Evolutionary conservation across 2,113 vertebrate genomes (phyloP), one percentile per base, ranked within the genome.

Genomic region (Theropithecus gelada): DNA sequence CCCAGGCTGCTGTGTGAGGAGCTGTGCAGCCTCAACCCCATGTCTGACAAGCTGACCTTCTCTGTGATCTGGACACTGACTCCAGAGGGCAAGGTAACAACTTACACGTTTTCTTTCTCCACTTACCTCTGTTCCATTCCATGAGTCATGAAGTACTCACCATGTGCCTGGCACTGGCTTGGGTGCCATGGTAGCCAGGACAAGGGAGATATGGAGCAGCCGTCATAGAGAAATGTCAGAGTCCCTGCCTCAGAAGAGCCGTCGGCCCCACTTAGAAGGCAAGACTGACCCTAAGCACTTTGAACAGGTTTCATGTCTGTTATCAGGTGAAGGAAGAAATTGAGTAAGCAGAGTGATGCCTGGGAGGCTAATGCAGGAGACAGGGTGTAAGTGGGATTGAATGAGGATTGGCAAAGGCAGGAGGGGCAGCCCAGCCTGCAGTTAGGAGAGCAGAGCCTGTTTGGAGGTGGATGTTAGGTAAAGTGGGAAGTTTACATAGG

Each of bases 51-150:
- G 68, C 99, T 99, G 92, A 99, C 99, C 0, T 99, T 99, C 98
- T 99, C 99, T 0, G 99, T 99, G 97, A 99, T 99, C 97, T 99
- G 99, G 99, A 99, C 98, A 8, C 90, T 99, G 86, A 99, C 99
- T 94, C 99, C 99, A 0, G 98, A 99, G 98, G 99, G 99, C 96
- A 99, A 99, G 99, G 99, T 99, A 98, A 98, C 20, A 61, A 22
- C 32, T 75, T 57, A 20, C 14, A 40, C 0, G 8, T 6, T 38
- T 89, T 35, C 94, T 64, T 68, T 89, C 22, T 79, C 40, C 38
- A 5, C 32, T 38, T 45, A 83, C 6, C 14, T 66, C 5, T 61
- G 8, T 72, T 85, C 50, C 0, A 0, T 76, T 64, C 52, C 16
- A 2, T 12, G 85, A 76, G 66, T 12, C 10, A 11, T 79, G 23